Evolutionary conservation across 1,140 invertebrate genomes (phyloP).

Genomic region (Calliphora vicina): DNA sequence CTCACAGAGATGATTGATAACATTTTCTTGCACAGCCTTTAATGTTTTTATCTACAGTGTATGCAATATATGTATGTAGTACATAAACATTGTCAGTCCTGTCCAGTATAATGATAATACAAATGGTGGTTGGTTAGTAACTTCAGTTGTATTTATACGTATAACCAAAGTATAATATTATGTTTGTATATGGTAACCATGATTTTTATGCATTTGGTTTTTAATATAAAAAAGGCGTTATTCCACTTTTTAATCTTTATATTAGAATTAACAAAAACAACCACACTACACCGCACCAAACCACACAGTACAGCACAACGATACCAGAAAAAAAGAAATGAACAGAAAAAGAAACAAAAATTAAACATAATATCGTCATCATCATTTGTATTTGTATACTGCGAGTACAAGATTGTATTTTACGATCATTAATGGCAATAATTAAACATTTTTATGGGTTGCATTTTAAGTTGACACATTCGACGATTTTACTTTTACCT

Average conservation of each 20-base stretch:
- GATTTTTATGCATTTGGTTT: not conserved
- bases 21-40: too few relatives aligned
- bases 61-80: too few relatives aligned
- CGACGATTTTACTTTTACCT: slow-evolving; percentile 19
- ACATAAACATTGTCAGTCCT: not conserved
- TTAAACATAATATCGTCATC: slow-evolving; percentile 18
- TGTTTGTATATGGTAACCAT: not conserved
- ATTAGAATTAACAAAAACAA: slow-evolving; percentile 30
- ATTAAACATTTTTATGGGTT: slow-evolving; percentile 33
- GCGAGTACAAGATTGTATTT: slow-evolving; percentile 24
- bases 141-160: not conserved
- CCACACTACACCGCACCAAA: not conserved
- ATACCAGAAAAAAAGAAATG: not conserved
- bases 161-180: too few relatives aligned
- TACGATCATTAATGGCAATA: slow-evolving; percentile 21
- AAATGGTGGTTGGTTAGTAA: not conserved
- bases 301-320: too few relatives aligned
- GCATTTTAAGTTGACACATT: slow-evolving; percentile 22
- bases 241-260: slow-evolving; percentile 27
- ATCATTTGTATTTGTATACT: not conserved
- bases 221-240: not conserved
- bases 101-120: not conserved
- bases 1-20: too few relatives aligned
- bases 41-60: too few relatives aligned
- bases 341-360: slow-evolving; percentile 1